Evolutionary conservation across 2,888 invertebrate genomes (phyloP), one percentile per base, ranked within the genome.

Genomic region (Coenonympha arcania): DNA sequence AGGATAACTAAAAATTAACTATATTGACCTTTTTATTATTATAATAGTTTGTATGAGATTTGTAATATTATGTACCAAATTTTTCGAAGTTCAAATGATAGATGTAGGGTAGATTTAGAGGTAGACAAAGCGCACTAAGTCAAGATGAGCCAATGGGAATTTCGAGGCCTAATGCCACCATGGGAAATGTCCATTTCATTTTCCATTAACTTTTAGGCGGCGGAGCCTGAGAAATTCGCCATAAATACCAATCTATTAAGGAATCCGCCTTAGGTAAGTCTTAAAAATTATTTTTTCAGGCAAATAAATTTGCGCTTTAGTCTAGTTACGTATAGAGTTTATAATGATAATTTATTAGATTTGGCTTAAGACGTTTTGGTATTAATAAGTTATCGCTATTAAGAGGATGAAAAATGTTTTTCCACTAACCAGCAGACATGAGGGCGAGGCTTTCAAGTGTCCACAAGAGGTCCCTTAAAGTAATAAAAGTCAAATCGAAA

Each of bases 181-280:
- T 47, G 43, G 43, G 45, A 40, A 50, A 34, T 37, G 33, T 40
- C 47, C 39, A 46, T 53, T 42, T 42, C 49, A 37, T 54, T 50
- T 50, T 43, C 50, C 43, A 54, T 54, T 50, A 50, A 46, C 50
- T 47, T 39, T 11, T 34, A 40, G 50, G n/a, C 30, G 47, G 24
- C 20, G 33, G 30, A 30, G 42, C 22, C 51, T 50, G 45, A 49
- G 48, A 55, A 55, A 56, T 55, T 44, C 50, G 16, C 53, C 53
- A 53, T 53, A 55, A 56, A 55, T 56, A 47, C 48, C 51, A 50
- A 50, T 55, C 24, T 53, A 50, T 52, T 50, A 34, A 15, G 16
- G 44, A 54, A 48, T 55, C 34, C 28, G 26, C 20, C 15, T 46
- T 20, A 31, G n/a, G n/a, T n/a, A n/a, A 9, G 44, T 26, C 33